Percentiles rank a stretch among this genome's conserved stretches.
Evolutionary conservation across 2,113 vertebrate species (phyloP).

Genomic region (Indri indri): DNA sequence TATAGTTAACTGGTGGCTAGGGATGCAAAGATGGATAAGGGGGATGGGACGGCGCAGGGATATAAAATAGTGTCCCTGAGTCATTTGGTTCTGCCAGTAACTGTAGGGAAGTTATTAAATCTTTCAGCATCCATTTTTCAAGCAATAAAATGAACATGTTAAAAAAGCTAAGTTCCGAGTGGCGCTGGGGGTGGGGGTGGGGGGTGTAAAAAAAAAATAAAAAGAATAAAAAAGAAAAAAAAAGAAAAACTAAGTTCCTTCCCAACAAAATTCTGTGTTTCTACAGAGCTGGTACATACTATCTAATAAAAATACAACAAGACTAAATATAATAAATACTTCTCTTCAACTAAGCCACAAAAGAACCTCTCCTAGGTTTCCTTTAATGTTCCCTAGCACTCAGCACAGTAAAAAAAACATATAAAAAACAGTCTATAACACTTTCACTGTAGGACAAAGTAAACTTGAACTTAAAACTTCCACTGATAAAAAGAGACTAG

Average conservation of each 20-base stretch:
- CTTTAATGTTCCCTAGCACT: not conserved
- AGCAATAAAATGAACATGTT: not conserved
- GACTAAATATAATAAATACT: not conserved
- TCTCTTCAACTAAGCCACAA: slow-evolving; percentile 5
- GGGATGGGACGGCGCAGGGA: not conserved
- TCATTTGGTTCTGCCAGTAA: slow-evolving; percentile 12
- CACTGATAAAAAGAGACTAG: not conserved
- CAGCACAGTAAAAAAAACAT: not conserved
- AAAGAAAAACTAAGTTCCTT: slow-evolving; percentile 35
- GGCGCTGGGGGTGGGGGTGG: too few species aligned
- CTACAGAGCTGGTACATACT: not conserved
- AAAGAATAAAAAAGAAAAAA: too few species aligned
- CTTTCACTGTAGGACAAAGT: not conserved
- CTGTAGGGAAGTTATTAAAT: not conserved
- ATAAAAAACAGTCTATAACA: slow-evolving; percentile 8
- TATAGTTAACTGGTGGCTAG: not conserved
- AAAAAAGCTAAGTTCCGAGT: slow-evolving; percentile 20
- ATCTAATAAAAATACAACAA: not conserved
- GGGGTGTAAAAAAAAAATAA: too few species aligned
- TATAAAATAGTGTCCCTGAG: not conserved
- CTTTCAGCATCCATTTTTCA: not conserved
- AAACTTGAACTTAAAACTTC: not conserved
- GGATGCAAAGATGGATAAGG: not conserved
- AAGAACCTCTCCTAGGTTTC: not conserved
- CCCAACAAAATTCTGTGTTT: slow-evolving; percentile 26